These are phyloP conservation scores for Phenganax marumi DNA, from an alignment of 92 coral and sea anemone genomes.

Conservation along the genomic window DNA sequence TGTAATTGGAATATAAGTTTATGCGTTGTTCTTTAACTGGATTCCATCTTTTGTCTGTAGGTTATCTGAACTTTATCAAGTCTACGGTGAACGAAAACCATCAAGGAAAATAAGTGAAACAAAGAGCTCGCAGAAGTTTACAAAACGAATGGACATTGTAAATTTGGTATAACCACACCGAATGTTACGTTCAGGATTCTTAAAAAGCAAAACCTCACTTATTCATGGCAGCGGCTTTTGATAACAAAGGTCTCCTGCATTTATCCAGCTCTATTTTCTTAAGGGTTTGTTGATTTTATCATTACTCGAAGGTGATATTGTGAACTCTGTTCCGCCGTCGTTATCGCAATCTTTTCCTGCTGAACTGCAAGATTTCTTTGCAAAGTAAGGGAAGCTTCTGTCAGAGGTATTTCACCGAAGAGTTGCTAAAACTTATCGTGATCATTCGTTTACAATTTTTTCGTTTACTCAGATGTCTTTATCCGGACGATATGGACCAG, in stretches of 20 bases:
- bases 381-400: conserved; percentile 50
- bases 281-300: conserved; percentile 78
- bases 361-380: conserved; percentile 79
- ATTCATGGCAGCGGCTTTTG: not conserved
- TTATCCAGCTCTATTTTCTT: not conserved
- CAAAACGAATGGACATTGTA: conserved; percentile 67
- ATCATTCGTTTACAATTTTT: not conserved
- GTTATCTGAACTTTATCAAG: conserved; percentile 74
- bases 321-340: conserved; percentile 62
- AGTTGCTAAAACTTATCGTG: too few relatives aligned
- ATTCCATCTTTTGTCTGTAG: conserved; percentile 33
- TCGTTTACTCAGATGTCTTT: conserved; percentile 63
- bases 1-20: not conserved
- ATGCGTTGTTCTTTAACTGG: not conserved
- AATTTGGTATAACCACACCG: conserved; percentile 56
- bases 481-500: conserved; percentile 72
- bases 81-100: conserved; percentile 58
- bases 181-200: conserved; percentile 19
- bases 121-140: conserved; percentile 21
- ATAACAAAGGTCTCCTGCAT: not conserved
- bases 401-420: too few relatives aligned
- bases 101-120: conserved; percentile 12
- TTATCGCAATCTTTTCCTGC: conserved; percentile 66
- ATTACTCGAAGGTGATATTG: conserved; percentile 66
- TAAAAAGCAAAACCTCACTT: not conserved